Evolutionary conservation across 2,888 invertebrate genomes (phyloP), one percentile per base, ranked within the genome.

Genomic region (Drosophila stalkeri): DNA sequence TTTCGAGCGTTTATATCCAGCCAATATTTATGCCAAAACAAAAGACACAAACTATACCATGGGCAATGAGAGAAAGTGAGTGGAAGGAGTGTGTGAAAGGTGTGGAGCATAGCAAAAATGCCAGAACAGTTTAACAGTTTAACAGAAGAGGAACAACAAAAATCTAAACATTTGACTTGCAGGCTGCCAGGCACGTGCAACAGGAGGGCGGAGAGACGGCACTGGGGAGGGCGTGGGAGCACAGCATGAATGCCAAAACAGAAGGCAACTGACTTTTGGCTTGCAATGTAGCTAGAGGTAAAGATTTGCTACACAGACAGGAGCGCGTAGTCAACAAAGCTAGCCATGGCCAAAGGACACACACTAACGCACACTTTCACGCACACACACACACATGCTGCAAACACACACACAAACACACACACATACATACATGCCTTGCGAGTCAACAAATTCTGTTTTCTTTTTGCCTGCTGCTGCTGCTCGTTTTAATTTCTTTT

Each of bases 401-500:
- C 41, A n/a, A n/a, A n/a, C n/a, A n/a, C 41, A 41, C 41, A 16
- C 47, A 27, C 47, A 31, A 31, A 31, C 14, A 51, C 18, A 27
- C 63, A 16, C 62, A 44, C 61, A 31, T 27, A 46, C 16, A 41
- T 2, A 12, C 51, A 41, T 60, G 72, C 70, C 62, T 61, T 52
- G 46, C 20, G 46, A 66, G 80, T 64, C 60, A 71, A 77, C 68
- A 69, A 70, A 63, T 43, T 54, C 3, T 39, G 31, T 39, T 47
- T 47, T 61, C 27, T 70, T 44, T 68, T 46, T 44, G 55, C 12
- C 51, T 18, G 43, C 43, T 43, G 43, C 73, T 90, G 39, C 39
- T 71, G 70, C 72, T 90, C 71, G 80, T 79, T 89, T 90, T 89
- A 84, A 89, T 89, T 90, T 87, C 82, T 82, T 85, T 89, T 80